Evolutionary conservation across 30 jellyfish, hydroid and myxozoan genomes (phyloP).

Genomic region (Rhopilema esculentum): DNA sequence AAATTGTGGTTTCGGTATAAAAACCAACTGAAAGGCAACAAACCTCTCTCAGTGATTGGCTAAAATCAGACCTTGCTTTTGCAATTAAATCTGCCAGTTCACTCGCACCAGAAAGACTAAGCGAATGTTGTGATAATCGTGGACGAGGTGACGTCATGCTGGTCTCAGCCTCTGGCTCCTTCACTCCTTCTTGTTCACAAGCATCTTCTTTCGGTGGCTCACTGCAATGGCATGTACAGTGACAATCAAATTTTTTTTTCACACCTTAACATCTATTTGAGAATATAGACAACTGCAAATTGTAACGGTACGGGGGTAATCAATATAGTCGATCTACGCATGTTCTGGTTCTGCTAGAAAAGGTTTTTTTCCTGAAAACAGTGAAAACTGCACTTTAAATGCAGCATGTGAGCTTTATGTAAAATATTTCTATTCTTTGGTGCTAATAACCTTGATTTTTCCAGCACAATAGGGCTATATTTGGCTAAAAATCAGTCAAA

Average conservation of each 20-base stretch:
- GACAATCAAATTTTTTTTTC: not conserved
- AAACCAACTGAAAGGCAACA: not conserved
- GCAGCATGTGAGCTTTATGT: no score
- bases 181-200: not conserved
- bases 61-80: slow-evolving; percentile 63
- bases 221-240: not conserved
- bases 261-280: slow-evolving; percentile 10
- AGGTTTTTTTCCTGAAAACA: no score
- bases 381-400: no score
- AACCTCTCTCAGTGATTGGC: slow-evolving; percentile 55
- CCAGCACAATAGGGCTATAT: no score
- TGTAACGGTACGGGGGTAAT: not conserved
- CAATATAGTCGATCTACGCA: no score
- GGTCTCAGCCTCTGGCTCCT: slow-evolving; percentile 3
- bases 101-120: slow-evolving; percentile 62
- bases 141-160: slow-evolving; percentile 24
- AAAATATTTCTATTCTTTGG: no score
- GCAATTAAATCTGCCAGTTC: slow-evolving; percentile 61
- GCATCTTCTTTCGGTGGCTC: slow-evolving; percentile 1
- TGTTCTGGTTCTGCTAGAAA: no score
- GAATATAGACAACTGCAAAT: not conserved
- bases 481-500: no score
- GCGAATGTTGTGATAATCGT: slow-evolving; percentile 57
- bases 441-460: no score
- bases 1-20: not conserved